phyloP scores from a whole-genome alignment of 2,888 invertebrate species.

The Aleiodes testaceus region DNA sequence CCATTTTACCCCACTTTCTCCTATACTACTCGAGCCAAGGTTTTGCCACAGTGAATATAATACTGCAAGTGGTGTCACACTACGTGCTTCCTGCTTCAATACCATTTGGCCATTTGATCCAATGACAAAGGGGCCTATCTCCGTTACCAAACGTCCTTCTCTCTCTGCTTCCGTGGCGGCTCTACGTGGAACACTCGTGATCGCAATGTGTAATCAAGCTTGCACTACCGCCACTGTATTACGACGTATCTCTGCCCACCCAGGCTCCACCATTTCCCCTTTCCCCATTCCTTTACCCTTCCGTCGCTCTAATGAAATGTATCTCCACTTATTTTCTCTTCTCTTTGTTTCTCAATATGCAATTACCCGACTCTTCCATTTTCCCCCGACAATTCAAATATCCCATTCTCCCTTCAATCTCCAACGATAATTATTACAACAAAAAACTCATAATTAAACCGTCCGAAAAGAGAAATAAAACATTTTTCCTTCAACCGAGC shows the following conservation, averaged over 20 bases:
- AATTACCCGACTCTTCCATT: not conserved
- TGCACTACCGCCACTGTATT: constrained; percentile 52
- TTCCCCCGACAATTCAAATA: not conserved
- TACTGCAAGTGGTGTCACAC: constrained; percentile 63
- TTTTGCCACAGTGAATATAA: constrained; percentile 46
- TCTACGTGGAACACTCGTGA: constrained; percentile 69
- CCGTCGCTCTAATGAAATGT: not conserved
- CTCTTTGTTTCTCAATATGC: not conserved
- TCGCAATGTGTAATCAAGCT: constrained; percentile 71
- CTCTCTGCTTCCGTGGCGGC: not conserved
- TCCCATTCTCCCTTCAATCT: not conserved
- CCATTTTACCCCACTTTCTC: too few species aligned
- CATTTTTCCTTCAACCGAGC: constrained; percentile 14
- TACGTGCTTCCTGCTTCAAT: constrained; percentile 71
- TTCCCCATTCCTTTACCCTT: not conserved
- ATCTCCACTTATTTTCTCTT: constrained; percentile 1
- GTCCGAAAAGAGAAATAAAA: not conserved
- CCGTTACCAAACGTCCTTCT: not conserved
- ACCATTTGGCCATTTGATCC: constrained; percentile 55
- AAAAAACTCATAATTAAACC: not conserved
- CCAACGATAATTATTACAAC: not conserved
- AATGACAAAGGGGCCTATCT: constrained; percentile 65
- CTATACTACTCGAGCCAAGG: not conserved
- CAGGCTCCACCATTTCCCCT: not conserved
- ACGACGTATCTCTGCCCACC: constrained; percentile 19